These are phyloP conservation scores for Microtus ochrogaster DNA, from an alignment of 2,113 vertebrate genomes.

Conservation along the genomic window DNA sequence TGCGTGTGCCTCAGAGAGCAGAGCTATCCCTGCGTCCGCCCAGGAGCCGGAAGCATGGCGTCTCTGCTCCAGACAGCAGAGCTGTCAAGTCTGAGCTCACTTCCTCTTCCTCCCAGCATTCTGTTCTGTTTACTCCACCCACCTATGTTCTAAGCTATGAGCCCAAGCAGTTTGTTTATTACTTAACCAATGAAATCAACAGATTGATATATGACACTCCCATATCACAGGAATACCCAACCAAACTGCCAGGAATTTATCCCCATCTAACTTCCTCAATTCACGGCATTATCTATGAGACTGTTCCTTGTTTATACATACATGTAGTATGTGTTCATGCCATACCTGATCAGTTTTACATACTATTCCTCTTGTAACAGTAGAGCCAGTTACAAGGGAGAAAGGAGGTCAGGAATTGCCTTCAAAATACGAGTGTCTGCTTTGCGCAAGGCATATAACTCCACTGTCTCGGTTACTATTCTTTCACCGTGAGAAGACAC, in stretches of 20 bases:
- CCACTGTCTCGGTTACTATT: too few species aligned
- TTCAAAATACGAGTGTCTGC: background rate
- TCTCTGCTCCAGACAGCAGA: too few species aligned
- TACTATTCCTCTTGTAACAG: background rate
- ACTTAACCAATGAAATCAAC: too few species aligned
- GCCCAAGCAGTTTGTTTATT: too few species aligned
- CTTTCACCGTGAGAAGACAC: background rate
- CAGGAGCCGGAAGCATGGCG: too few species aligned
- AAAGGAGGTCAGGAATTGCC: background rate
- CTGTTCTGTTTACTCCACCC: too few species aligned
- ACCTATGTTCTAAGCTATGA: too few species aligned
- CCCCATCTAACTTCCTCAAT: background rate
- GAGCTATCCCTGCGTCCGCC: too few species aligned
- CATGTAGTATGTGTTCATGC: background rate
- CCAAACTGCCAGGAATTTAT: background rate
- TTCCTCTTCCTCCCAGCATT: too few species aligned
- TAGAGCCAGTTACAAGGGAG: background rate
- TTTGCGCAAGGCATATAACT: background rate
- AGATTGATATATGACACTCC: too few species aligned
- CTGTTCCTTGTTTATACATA: background rate
- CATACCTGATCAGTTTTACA: background rate
- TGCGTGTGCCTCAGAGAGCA: too few species aligned
- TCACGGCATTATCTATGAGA: background rate
- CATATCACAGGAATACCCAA: background rate
- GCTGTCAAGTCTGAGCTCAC: too few species aligned